Base-by-base conservation (phyloP, 35 echinoderm and acorn worm species). In the Strongylocentrotus purpuratus region DNA sequence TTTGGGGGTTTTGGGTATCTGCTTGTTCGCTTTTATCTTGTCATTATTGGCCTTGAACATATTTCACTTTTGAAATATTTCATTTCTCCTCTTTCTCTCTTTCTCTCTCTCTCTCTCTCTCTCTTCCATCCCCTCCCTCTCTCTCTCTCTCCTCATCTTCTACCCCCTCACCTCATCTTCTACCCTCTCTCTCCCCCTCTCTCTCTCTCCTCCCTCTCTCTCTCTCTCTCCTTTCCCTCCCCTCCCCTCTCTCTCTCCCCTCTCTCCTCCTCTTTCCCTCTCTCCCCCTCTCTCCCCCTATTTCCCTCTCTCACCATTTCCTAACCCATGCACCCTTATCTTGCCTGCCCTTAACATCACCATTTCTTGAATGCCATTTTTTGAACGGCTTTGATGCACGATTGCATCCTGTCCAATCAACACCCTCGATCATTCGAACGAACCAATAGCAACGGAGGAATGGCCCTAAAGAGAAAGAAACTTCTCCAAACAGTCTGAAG, bases 391-490 rank as follows among this genome's bases (percentile, higher is more conserved):
- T 14, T 58, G 91, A 89, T 93, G 91, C 91, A 93, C 91, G 91
- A 45, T 48, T 93, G 91, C 91, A 46, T 58, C 31, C 48, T 93
- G 45, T 58, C 91, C 45, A 46, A 95, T 86, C 95, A 93, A n/a
- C 46, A 46, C 61, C 71, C 91, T 96, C 91, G 61, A 47, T 50
- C 92, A 55, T 94, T 59, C 60, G 31, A 65, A 91, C 48, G 93
- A 52, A 94, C 85, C 91, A 47, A 58, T 48, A 85, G 55, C 95
- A 97, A 94, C 78, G 97, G 97, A 97, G 95, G 95, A 97, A 97
- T 90, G 97, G 97, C 92, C 97, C 97, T 22, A 97, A 97, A 96
- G 97, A 97, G 90, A 97, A 97, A 96, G 97, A 97, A 89, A 94
- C 96, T 94, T 94, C 97, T 85, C 97, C 97, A 47, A 97, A 97